Conservation (phyloP, 2,888 invertebrate genomes). For the Cordilura impudica region DNA sequence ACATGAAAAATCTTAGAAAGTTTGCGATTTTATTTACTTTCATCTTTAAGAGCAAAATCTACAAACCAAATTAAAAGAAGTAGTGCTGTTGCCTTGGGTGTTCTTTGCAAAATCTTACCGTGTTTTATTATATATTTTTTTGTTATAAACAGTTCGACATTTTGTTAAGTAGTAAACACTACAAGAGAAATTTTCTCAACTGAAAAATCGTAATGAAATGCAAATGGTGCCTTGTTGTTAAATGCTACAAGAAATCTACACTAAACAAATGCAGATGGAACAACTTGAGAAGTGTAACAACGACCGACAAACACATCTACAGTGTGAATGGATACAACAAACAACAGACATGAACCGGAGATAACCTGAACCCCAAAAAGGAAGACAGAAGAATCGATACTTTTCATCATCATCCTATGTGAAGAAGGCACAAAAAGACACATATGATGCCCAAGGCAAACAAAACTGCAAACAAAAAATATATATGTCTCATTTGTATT, state of each 20-base stretch:
- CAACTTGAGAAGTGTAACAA: slow-evolving; percentile 45
- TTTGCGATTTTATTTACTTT: too few species aligned
- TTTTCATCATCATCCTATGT: slow-evolving; percentile 34
- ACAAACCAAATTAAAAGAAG: not conserved
- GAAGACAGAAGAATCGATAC: slow-evolving; percentile 53
- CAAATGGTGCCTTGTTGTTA: slow-evolving; percentile 47
- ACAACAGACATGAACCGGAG: slow-evolving; percentile 34
- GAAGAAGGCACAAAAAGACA: not conserved
- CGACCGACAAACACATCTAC: slow-evolving; percentile 39
- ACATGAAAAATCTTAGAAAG: too few species aligned
- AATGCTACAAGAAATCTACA: slow-evolving; percentile 6
- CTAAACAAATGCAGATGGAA: slow-evolving; percentile 40
- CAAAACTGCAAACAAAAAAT: slow-evolving; percentile 13
- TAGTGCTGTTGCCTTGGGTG: slow-evolving; percentile 11
- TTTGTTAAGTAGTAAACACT: slow-evolving; percentile 30
- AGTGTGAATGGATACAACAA: not conserved
- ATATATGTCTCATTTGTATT: not conserved
- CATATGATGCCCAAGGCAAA: slow-evolving; percentile 48
- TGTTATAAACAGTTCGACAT: slow-evolving; percentile 33
- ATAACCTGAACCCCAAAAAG: slow-evolving; percentile 35
- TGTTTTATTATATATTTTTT: too few species aligned
- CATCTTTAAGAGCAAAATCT: too few species aligned
- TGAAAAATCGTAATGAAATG: slow-evolving; percentile 50
- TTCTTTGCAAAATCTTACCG: not conserved
- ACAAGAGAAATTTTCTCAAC: not conserved